Percentiles rank a stretch among this genome's conserved stretches.
Conservation (phyloP, 2,797 vertebrate genomes). For the Mus minutoides region DNA sequence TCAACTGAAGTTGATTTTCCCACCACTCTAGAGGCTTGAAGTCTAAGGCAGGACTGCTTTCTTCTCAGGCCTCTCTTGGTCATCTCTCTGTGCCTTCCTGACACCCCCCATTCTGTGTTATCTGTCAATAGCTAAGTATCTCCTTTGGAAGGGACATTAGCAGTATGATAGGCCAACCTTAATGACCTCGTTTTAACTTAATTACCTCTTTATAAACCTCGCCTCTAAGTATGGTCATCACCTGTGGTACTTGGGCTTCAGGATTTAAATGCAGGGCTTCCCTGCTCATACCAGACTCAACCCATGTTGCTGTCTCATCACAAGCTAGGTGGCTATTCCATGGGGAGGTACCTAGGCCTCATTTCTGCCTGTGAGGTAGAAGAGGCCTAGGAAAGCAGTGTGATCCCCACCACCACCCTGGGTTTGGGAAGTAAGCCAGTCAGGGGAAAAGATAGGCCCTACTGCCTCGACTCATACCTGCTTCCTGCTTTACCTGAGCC, state of each 20-base stretch:
- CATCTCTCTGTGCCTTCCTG: neutral
- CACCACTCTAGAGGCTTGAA: neutral
- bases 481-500: fast-evolving
- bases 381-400: neutral
- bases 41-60: neutral
- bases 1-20: neutral
- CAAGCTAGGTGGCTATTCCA: neutral
- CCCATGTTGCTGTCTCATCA: neutral
- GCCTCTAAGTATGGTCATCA: neutral
- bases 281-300: neutral
- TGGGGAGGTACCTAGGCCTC: neutral
- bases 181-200: neutral
- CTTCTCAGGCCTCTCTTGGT: neutral
- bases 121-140: neutral
- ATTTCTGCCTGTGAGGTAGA: neutral
- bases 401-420: neutral
- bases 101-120: neutral
- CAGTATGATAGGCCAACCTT: neutral
- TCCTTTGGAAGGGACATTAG: neutral
- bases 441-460: neutral
- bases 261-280: neutral
- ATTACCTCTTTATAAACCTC: neutral
- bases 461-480: neutral
- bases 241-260: neutral
- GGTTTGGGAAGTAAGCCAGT: neutral